Base-by-base conservation (phyloP, 2,888 invertebrate genomes). In the Steinernema scapterisci region DNA sequence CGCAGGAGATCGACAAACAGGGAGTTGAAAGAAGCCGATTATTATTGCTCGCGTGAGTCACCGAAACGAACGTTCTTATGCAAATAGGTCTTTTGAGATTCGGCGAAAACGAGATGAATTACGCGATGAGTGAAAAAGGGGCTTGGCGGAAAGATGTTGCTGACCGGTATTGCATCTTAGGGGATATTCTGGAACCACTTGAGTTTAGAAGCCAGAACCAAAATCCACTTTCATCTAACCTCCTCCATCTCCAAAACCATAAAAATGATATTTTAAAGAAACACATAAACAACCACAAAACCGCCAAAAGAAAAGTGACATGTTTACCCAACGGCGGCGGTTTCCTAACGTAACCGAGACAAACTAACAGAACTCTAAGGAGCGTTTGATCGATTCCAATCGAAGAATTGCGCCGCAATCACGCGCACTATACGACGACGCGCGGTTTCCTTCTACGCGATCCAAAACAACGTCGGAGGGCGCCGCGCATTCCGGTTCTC, bases 401-500 rank as follows among this genome's bases (percentile, higher is more conserved):
- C 16, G 48, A 48, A 48, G 63, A 25, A 63, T 63, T 31, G 63
- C 63, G 63, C 16, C 38, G 63, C 63, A 54, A 25, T 16, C 7
- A 16, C 63, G 16, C 63, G 48, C 6, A 63, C 63, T 27, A n/a
- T 31, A 63, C 63, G 31, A 31, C 63, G 63, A 31, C 25, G 21
- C 25, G 21, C 54, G 21, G 16, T 27, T 38, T 27, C 54, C 13
- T 23, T 54, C 25, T 11, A 16, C 63, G 63, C 38, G 27, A 1
- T 27, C 63, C 31, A 63, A 63, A 63, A 63, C 63, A 63, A 63
- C 63, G 31, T 7, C 38, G 38, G 38, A 38, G 38, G 38, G 9
- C 25, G 63, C 63, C 19, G 23, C 38, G 63, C 63, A 63, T 63
- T 63, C 63, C 63, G 63, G 63, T 63, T 63, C 38, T 31, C 31